A percentile compares a stretch with the other conserved stretches of the same genome.
These are phyloP conservation scores for Embidobia sp. DNA, from an alignment of 2,888 invertebrate genomes.

Conservation along the genomic window DNA sequence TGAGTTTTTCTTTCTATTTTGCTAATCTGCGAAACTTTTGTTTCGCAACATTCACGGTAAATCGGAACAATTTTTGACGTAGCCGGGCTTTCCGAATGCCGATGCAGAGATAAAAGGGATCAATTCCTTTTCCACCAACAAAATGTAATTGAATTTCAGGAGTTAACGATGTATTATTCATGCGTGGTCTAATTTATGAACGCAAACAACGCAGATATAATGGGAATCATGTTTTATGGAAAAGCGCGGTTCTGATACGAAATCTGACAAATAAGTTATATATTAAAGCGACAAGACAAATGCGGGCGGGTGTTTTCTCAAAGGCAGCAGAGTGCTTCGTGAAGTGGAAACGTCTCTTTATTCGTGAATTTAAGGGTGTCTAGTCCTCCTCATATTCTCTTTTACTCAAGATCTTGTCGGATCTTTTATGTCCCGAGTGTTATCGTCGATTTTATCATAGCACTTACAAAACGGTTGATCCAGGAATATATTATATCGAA, in stretches of 20 bases:
- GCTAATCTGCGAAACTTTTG: no score
- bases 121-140: neutral
- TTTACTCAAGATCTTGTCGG: constrained; percentile 51
- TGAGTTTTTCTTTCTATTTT: no score
- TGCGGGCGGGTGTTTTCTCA: constrained; percentile 53
- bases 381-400: constrained; percentile 58
- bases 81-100: no score
- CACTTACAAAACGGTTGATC: constrained; percentile 62
- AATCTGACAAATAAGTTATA: constrained; percentile 60
- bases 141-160: constrained; percentile 15
- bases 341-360: constrained; percentile 63
- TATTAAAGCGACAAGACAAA: constrained; percentile 58
- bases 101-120: no score
- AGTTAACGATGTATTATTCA: constrained; percentile 33
- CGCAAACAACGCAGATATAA: constrained; percentile 40
- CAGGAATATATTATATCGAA: constrained; percentile 52
- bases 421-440: constrained; percentile 62
- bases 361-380: constrained; percentile 62
- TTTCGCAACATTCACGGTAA: no score
- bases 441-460: constrained; percentile 63
- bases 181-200: constrained; percentile 17
- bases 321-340: constrained; percentile 47
- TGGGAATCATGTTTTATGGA: constrained; percentile 50
- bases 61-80: no score
- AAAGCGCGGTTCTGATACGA: constrained; percentile 40